Conservation (phyloP, 2,888 invertebrate genomes). For the Cynaeus angustus region DNA sequence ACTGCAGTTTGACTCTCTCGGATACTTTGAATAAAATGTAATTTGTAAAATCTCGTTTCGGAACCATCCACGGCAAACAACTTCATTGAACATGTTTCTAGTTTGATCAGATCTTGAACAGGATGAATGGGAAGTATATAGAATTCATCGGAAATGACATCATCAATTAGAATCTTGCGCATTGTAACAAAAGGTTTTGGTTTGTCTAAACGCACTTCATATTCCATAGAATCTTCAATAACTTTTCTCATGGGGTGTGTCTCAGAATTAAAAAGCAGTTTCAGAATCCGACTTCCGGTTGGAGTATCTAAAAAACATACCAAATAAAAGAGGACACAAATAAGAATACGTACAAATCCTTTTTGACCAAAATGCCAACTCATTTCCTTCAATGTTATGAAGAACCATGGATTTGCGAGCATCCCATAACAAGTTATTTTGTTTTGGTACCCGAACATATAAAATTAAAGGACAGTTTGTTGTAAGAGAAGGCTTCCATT, state of each 20-base stretch:
- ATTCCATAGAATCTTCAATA: constrained; percentile 11
- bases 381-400: constrained; percentile 52
- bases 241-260: not conserved
- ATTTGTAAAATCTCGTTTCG: constrained; percentile 36
- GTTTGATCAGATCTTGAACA: not conserved
- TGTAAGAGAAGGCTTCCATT: constrained; percentile 41
- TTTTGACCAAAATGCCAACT: constrained; percentile 59
- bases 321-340: not conserved
- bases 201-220: constrained; percentile 2
- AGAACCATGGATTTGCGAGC: constrained; percentile 57
- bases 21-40: constrained; percentile 11
- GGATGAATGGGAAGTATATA: constrained; percentile 54
- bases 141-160: constrained; percentile 51
- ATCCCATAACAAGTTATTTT: constrained; percentile 60
- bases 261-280: constrained; percentile 29
- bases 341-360: constrained; percentile 56
- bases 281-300: constrained; percentile 25
- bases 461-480: constrained; percentile 61
- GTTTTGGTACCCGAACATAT: constrained; percentile 60
- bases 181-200: constrained; percentile 53
- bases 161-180: constrained; percentile 31
- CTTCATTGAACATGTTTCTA: not conserved
- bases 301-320: constrained; percentile 13
- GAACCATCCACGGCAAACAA: constrained; percentile 11
- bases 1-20: not conserved